Evolutionary conservation across 1,140 invertebrate genomes (phyloP).

Genomic region (Lamellibrachia luymesi): DNA sequence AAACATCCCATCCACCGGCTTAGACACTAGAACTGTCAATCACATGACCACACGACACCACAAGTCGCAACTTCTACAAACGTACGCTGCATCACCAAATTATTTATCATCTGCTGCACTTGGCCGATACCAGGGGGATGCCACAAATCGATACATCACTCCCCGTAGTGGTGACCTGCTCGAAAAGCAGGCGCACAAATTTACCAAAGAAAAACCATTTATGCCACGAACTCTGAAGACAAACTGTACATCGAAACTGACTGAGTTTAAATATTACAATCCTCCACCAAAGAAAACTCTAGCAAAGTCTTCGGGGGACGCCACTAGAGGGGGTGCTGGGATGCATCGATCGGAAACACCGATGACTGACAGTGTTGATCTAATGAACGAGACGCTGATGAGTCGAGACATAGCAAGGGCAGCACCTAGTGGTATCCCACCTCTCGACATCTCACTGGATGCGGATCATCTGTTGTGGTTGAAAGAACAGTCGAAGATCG

Average conservation of each 20-base stretch:
- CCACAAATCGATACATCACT: neutral
- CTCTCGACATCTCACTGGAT: constrained; percentile 52
- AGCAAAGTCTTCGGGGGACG: neutral
- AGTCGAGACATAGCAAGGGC: constrained; percentile 43
- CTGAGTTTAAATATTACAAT: constrained; percentile 49
- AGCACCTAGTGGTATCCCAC: constrained; percentile 35
- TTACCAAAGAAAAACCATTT: constrained; percentile 51
- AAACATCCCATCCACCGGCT: constrained; percentile 18
- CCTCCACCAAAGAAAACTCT: constrained; percentile 30
- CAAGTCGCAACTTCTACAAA: neutral
- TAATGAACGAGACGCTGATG: constrained; percentile 50
- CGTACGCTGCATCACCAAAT: neutral
- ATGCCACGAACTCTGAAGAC: constrained; percentile 51
- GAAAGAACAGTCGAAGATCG: constrained; percentile 33
- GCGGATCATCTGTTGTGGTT: constrained; percentile 52
- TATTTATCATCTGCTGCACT: neutral
- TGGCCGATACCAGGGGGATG: neutral
- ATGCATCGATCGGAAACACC: constrained; percentile 19
- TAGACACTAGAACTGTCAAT: neutral
- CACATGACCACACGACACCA: neutral
- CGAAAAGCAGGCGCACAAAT: constrained; percentile 44
- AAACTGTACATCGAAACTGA: constrained; percentile 41
- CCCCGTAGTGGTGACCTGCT: constrained; percentile 44
- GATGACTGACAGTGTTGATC: constrained; percentile 14
- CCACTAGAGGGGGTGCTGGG: neutral